Percentiles rank a stretch among this genome's conserved stretches.
phyloP scores from a whole-genome alignment of 1,140 invertebrate genomes.

The Magallana gigas region DNA sequence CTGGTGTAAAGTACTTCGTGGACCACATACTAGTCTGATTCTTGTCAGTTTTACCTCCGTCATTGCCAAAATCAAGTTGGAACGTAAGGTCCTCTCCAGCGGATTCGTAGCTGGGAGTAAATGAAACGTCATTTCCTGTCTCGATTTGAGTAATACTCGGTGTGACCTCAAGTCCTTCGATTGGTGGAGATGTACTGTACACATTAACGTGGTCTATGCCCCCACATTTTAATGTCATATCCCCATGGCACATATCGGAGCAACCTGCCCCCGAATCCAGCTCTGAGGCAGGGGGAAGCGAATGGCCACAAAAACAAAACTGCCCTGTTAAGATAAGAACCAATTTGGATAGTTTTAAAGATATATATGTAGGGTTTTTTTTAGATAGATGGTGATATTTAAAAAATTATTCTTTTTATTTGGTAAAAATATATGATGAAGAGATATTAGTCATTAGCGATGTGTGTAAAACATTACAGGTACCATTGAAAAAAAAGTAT shows the following conservation, averaged over 20 bases:
- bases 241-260: slow-evolving; percentile 57
- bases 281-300: slow-evolving; percentile 33
- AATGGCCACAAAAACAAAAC: slow-evolving; percentile 68
- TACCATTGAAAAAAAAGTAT: too few species aligned
- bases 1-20: slow-evolving; percentile 58
- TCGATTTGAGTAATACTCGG: background rate
- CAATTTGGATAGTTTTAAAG: too few species aligned
- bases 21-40: slow-evolving; percentile 60
- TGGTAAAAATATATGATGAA: too few species aligned
- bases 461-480: background rate
- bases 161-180: slow-evolving; percentile 58
- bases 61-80: slow-evolving; percentile 68
- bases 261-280: slow-evolving; percentile 44
- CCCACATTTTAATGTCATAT: slow-evolving; percentile 54
- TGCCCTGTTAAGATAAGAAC: slow-evolving; percentile 45
- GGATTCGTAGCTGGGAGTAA: slow-evolving; percentile 46
- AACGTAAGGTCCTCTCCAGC: slow-evolving; percentile 46
- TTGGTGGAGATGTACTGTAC: slow-evolving; percentile 57
- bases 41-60: slow-evolving; percentile 53
- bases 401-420: too few species aligned
- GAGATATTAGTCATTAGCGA: too few species aligned
- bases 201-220: slow-evolving; percentile 61
- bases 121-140: slow-evolving; percentile 42
- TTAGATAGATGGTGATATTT: too few species aligned
- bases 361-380: too few species aligned